Evolutionary conservation across 2,888 invertebrate genomes (phyloP).

Genomic region (Esperia sulphurella): DNA sequence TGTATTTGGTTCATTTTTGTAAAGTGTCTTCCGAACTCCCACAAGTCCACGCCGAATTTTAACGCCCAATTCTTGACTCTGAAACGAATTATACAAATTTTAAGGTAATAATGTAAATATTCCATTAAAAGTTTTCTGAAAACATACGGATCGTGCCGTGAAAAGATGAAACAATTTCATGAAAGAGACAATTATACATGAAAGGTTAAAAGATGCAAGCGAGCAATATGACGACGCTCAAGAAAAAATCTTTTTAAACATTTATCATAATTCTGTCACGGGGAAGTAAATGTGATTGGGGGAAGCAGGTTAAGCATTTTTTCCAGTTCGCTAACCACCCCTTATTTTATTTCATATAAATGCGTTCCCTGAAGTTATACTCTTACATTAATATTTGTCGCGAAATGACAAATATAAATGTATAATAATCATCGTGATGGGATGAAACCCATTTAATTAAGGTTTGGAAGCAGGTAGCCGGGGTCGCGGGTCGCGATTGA

Average conservation of each 20-base stretch:
- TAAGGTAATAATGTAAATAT: constrained; percentile 4
- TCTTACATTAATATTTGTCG: constrained; percentile 45
- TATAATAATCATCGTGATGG: constrained; percentile 41
- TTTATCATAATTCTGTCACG: constrained; percentile 51
- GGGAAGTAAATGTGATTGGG: constrained; percentile 60
- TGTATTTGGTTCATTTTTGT: constrained; percentile 94
- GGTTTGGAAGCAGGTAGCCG: constrained; percentile 33
- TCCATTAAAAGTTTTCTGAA: too few species aligned
- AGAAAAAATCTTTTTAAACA: constrained; percentile 35
- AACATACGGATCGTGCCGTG: constrained; percentile 4
- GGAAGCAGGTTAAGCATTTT: constrained; percentile 62
- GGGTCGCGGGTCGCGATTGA: constrained; percentile 27
- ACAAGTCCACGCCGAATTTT: constrained; percentile 93
- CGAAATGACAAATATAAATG: constrained; percentile 37
- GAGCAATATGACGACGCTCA: constrained; percentile 22
- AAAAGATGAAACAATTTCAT: constrained; percentile 14
- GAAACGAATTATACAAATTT: constrained; percentile 59
- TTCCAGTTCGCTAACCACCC: constrained; percentile 56
- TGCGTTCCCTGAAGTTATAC: constrained; percentile 34
- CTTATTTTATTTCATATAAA: constrained; percentile 55
- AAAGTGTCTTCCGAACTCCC: constrained; percentile 92
- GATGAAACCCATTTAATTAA: constrained; percentile 56
- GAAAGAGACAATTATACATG: constrained; percentile 17
- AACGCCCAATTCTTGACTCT: constrained; percentile 96
- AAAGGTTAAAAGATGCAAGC: constrained; percentile 20